Evolutionary conservation across 2,113 vertebrate genomes (phyloP).

Genomic region (Phalacrocorax pelagicus): DNA sequence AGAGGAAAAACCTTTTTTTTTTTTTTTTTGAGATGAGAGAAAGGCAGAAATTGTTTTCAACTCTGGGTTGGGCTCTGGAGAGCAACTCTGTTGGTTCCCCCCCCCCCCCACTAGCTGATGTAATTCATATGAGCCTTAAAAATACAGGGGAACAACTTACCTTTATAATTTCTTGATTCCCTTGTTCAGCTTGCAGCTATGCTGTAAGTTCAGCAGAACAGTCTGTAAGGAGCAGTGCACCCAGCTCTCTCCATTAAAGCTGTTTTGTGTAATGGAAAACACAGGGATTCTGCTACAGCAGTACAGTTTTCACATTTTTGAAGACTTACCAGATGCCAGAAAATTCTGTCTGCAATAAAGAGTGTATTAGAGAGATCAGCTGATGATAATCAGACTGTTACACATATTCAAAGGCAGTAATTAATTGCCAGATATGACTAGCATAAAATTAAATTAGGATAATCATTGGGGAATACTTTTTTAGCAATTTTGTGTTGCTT

Average conservation of each 20-base stretch:
- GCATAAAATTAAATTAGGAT: not conserved
- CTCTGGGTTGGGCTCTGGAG: not conserved
- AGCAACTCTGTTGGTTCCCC: not conserved
- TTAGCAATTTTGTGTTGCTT: not conserved
- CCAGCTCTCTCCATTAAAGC: not conserved
- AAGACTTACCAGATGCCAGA: not conserved
- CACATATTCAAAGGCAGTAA: not conserved
- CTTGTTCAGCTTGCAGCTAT: not conserved
- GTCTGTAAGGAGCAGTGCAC: not conserved
- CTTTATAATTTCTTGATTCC: not conserved
- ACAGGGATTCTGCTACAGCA: not conserved
- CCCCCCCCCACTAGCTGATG: not conserved
- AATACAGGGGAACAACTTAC: not conserved
- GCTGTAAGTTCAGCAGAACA: not conserved
- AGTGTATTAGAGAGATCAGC: not conserved
- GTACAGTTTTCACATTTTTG: not conserved
- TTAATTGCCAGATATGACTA: not conserved
- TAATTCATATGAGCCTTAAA: not conserved
- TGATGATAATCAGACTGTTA: not conserved
- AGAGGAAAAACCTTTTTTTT: not conserved
- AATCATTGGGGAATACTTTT: not conserved
- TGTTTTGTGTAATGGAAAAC: not conserved
- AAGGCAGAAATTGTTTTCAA: not conserved
- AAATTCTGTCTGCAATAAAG: not conserved
- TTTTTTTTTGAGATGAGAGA: not conserved